Conservation (phyloP, 2,797 vertebrate species). For the Carcharodon carcharias region DNA sequence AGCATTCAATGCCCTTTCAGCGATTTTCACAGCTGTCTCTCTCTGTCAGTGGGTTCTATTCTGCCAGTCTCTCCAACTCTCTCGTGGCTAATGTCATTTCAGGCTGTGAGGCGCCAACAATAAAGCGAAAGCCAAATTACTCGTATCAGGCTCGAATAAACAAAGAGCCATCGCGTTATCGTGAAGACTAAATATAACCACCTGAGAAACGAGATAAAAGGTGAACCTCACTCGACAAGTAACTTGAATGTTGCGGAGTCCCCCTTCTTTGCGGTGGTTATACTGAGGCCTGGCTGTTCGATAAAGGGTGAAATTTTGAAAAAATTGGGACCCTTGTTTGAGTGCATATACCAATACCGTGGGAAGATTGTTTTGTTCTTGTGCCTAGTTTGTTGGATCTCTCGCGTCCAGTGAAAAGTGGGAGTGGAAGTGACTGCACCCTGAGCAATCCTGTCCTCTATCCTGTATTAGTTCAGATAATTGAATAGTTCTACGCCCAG, state of each 20-base stretch:
- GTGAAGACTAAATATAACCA: neutral
- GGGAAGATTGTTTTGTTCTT: neutral
- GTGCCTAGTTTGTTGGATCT: neutral
- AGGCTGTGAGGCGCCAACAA: neutral
- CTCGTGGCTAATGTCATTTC: neutral
- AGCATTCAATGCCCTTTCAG: neutral
- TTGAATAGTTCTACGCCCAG: neutral
- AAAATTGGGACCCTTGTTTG: neutral
- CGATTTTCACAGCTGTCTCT: neutral
- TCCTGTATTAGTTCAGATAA: neutral
- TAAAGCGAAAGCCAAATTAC: neutral
- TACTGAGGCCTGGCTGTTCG: neutral
- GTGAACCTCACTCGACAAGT: neutral
- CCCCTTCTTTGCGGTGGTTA: neutral
- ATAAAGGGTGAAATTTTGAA: neutral
- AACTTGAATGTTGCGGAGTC: neutral
- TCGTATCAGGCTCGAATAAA: too few relatives aligned
- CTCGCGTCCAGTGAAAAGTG: neutral
- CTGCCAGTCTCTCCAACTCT: neutral
- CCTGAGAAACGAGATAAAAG: neutral
- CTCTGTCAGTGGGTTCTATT: neutral
- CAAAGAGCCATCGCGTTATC: neutral
- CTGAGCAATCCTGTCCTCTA: neutral
- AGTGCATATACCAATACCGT: neutral
- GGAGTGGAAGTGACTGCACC: too few relatives aligned